These are phyloP conservation scores for Molorchus minor DNA, from an alignment of 2,888 invertebrate species.

Conservation along the genomic window DNA sequence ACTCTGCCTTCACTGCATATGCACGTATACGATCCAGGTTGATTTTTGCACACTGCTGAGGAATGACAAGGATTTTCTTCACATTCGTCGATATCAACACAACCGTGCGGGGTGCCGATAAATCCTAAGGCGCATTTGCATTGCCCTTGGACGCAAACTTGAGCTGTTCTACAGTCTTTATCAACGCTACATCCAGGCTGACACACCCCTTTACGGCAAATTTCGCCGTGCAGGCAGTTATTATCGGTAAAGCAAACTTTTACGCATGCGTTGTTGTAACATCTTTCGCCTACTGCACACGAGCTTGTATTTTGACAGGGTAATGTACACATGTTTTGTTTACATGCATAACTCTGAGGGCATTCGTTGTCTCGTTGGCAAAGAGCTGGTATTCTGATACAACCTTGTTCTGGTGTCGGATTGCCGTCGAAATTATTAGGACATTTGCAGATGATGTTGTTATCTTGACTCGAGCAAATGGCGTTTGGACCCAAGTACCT, in stretches of 20 bases:
- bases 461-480: slow-evolving; percentile 78
- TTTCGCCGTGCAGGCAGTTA: slow-evolving; percentile 89
- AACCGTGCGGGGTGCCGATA: slow-evolving; percentile 76
- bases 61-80: slow-evolving; percentile 80
- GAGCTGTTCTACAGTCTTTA: slow-evolving; percentile 80
- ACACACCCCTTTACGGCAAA: slow-evolving; percentile 83
- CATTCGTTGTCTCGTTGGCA: slow-evolving; percentile 79
- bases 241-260: slow-evolving; percentile 90
- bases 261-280: slow-evolving; percentile 79
- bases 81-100: slow-evolving; percentile 87
- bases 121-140: slow-evolving; percentile 84
- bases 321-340: slow-evolving; percentile 79
- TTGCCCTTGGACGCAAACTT: slow-evolving; percentile 77
- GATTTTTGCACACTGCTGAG: slow-evolving; percentile 81
- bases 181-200: slow-evolving; percentile 84
- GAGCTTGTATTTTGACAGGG: slow-evolving; percentile 77
- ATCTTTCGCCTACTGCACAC: slow-evolving; percentile 87
- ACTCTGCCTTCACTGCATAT: slow-evolving; percentile 81
- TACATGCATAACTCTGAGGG: slow-evolving; percentile 79
- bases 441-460: slow-evolving; percentile 81
- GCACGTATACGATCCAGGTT: slow-evolving; percentile 83
- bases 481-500: slow-evolving; percentile 87
- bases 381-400: slow-evolving; percentile 79
- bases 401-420: slow-evolving; percentile 88
- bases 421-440: slow-evolving; percentile 87